Base-by-base conservation (phyloP, 2,113 vertebrate genomes). In the Sporophila hypoxantha region DNA sequence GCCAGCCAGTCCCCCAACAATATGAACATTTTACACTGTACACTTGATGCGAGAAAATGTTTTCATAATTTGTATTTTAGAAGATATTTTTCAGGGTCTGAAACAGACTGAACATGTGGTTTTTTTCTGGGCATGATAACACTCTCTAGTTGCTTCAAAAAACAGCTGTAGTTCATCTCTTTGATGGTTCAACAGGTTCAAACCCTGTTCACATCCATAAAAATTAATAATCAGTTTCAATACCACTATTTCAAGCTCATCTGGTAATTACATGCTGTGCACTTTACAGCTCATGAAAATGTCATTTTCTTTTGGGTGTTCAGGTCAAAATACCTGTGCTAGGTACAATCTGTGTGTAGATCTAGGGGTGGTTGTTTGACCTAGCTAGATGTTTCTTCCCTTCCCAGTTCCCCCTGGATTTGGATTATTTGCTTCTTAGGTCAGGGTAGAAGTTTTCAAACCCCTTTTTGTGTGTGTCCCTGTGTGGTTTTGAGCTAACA, bases 171-270 rank as follows among this genome's bases (percentile, higher is more conserved):
- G 32, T 76, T 76, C 46, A 26, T 65, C 30, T 67, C 36, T 73
- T 49, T 55, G 22, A 85, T n/a, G n/a, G n/a, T n/a, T n/a, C n/a
- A n/a, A n/a, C n/a, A n/a, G n/a, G 42, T 65, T 82, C 27, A 82
- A 61, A 56, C 82, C 19, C n/a, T 89, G 12, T 44, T 73, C 46
- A 68, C 25, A 47, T 76, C 55, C 59, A 7, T 79, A 78, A 68
- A 70, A 76, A 66, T 18, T 41, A 65, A 53, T 88, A 26, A 61
- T 78, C 36, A 76, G 37, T 56, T 69, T 69, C 52, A 66, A 53
- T 81, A 29, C 66, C 75, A 55, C 61, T 87, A 6, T 84, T 95
- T 88, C 78, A 76, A 79, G 21, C 16, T 93, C 46, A 60, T 62
- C 57, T 0, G 1, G 44, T 83, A 88, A 74, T 79, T 65, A 59